Evolutionary conservation across 2,888 invertebrate species (phyloP), one percentile per base, ranked within the genome.

Genomic region (Pseudoips prasinana): DNA sequence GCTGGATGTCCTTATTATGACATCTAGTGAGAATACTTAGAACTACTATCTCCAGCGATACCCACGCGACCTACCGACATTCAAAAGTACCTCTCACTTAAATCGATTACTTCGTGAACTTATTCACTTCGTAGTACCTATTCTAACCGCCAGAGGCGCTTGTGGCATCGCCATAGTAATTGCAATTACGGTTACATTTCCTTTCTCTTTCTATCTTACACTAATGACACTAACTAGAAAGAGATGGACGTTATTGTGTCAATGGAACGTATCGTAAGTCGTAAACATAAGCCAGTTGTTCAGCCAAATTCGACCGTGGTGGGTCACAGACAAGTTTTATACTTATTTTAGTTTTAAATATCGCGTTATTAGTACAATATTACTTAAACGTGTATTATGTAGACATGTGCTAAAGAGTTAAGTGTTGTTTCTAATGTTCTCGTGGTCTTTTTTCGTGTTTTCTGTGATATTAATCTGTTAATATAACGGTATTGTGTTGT

Each of bases 231-330:
- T 10, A 2, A 39, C 2, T 22, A 37, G 66, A 79, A 37, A 61
- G 68, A 58, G 73, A 72, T 31, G 55, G 40, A 43, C 30, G 38
- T 35, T 38, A 32, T 53, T 39, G 50, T 64, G 66, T 66, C 71
- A 77, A 72, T 71, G 72, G 68, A 78, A 72, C 72, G 56, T 71
- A 69, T 72, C 64, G 72, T 80, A 79, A 82, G 81, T 81, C 73
- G 61, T 73, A 66, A 72, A 73, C 20, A 5, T n/a, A 5, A 5
- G 20, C n/a, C 74, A 83, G 80, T 82, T 67, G 70, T 61, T 37
- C 56, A 59, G 46, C 64, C 63, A 65, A 70, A 74, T 74, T 73
- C 70, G 71, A 69, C 56, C 51, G 73, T 64, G 76, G 69, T 46
- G 68, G 61, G 72, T 53, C 49, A 49, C 45, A 23, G 22, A 35